These are phyloP conservation scores for Apoderus coryli DNA, from an alignment of 2,888 invertebrate species.

Conservation along the genomic window DNA sequence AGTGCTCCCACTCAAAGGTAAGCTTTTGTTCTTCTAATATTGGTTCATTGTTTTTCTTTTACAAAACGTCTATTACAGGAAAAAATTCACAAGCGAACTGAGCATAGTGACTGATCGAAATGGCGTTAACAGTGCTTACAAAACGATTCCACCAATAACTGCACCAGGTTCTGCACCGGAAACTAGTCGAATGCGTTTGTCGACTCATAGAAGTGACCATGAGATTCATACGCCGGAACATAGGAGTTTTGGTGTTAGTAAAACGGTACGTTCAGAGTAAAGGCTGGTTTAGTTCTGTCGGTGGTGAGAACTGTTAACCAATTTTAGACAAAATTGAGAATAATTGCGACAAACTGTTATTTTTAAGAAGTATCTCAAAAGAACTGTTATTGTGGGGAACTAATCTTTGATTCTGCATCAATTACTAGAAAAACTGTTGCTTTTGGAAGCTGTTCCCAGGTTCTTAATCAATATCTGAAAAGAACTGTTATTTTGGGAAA, in stretches of 20 bases:
- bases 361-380: too few relatives aligned
- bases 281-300: too few relatives aligned
- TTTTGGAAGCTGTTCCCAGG: too few relatives aligned
- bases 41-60: too few relatives aligned
- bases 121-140: conserved; percentile 26
- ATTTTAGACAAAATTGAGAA: too few relatives aligned
- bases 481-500: too few relatives aligned
- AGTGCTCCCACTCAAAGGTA: conserved; percentile 24
- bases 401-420: too few relatives aligned
- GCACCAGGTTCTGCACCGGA: conserved; percentile 27
- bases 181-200: conserved; percentile 28
- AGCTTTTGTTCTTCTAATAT: neutral
- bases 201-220: conserved; percentile 44
- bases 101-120: conserved; percentile 36
- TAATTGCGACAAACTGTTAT: too few relatives aligned
- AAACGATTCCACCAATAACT: conserved; percentile 17
- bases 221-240: conserved; percentile 48
- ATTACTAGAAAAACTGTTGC: too few relatives aligned
- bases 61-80: conserved; percentile 28
- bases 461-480: too few relatives aligned
- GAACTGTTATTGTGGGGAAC: too few relatives aligned
- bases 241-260: conserved; percentile 22
- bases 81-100: conserved; percentile 42
- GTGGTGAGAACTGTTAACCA: too few relatives aligned
- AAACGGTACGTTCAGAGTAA: neutral